Base-by-base conservation (phyloP, 2,888 invertebrate genomes). In the Zele albiditarsus region DNA sequence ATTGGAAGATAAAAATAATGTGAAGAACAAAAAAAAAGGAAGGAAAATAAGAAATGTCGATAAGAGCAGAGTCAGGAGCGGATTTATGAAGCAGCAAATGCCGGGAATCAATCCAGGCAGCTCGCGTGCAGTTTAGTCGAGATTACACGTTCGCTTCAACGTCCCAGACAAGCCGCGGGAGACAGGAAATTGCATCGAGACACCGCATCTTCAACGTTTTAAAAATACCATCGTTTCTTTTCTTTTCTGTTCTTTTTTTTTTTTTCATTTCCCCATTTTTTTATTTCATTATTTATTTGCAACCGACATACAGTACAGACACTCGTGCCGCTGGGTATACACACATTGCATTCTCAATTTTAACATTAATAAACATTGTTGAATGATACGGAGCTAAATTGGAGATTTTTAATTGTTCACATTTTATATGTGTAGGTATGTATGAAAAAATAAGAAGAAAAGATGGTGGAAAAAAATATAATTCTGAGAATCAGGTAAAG, bases 81-180 rank as follows among this genome's bases (percentile, higher is more conserved):
- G 77, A 86, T 86, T 86, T 87, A 86, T 84, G 86, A 83, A 79
- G 80, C 83, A 80, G 53, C 77, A 83, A 82, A 86, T 85, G 85
- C 83, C 84, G 83, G 85, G 85, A 86, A 88, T 88, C 88, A 86
- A 86, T 88, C 84, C 77, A 69, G 68, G 68, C 72, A 75, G 74
- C 80, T 82, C 81, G 80, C 68, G 73, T 77, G 74, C 84, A 81
- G 84, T 84, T 86, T 84, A 82, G 77, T 62, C 79, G 69, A 86
- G 84, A 87, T 87, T 87, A 84, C 82, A 85, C 83, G 85, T 84
- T 85, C 78, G 78, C 75, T 74, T 78, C 75, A 67, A 73, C 73
- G 68, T 69, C 53, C 77, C 77, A 77, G 73, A 77, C 63, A 74
- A 76, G 78, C 66, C 72, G 73, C 77, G 67, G 74, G 74, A 75